Evolutionary conservation across 2,797 vertebrate species (phyloP), one percentile per base, ranked within the genome.

Genomic region (Schizopygopsis malacanthus): DNA sequence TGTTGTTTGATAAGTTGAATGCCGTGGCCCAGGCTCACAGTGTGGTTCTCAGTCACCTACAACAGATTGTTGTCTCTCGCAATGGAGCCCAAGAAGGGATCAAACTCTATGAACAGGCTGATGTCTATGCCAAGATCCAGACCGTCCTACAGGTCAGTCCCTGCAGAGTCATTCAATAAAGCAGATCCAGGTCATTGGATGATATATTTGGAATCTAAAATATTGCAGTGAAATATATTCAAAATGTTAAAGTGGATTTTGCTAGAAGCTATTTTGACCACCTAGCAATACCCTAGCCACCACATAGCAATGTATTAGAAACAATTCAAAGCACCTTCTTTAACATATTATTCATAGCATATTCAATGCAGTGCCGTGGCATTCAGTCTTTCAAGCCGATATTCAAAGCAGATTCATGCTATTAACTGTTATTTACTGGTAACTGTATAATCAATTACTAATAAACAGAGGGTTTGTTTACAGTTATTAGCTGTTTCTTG

Each of bases 101-200:
- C 94, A 99, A 99, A 84, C 94, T 99, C 18, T 99, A 99, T 0
- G 98, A 99, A 90, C 98, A 98, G 95, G 98, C 98, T 0, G 98
- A 99, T 0, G 98, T 99, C 85, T 99, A 97, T 90, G 97, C 98
- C 91, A 99, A 99, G 94, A 99, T 99, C 92, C 98, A 99, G 91
- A 95, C 97, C 0, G 98, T 99, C 81, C 94, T 99, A 84, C 98
- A 99, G 97, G 98, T 99, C 93, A 93, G 95, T 88, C 39, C 72
- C 9, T 8, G 22, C 20, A 25, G 5, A 56, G 25, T 22, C n/a
- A 12, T 61, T 80, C 22, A 33, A 10, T 45, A 47, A 33, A 73
- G 22, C 11, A 33, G 28, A 37, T 85, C 39, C 50, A 79, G 54
- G 13, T 72, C 41, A 72, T 28, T 45, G 69, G 69, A 37, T 37